Conservation (phyloP, 1,140 invertebrate species). For the Diploscapter pachys region DNA sequence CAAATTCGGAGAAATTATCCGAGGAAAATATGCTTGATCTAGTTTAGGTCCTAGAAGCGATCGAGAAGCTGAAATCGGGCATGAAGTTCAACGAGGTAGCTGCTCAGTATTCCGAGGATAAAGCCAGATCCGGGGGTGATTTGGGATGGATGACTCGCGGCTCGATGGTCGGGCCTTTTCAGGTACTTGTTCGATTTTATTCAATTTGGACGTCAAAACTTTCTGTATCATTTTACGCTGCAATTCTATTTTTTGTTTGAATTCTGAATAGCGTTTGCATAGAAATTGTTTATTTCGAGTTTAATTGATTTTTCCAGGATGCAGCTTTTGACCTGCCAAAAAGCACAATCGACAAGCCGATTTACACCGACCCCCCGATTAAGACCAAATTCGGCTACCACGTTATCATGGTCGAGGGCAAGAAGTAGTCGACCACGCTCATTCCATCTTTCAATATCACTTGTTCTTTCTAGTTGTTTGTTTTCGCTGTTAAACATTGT, state of each 20-base stretch:
- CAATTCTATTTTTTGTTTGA: not conserved
- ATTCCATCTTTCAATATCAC: not conserved
- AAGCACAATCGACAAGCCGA: constrained; percentile 79
- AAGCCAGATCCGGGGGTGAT: constrained; percentile 92
- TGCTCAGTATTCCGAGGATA: constrained; percentile 92
- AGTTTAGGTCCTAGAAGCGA: constrained; percentile 87
- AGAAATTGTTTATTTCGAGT: constrained; percentile 65
- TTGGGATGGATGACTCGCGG: constrained; percentile 97
- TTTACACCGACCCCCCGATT: constrained; percentile 94
- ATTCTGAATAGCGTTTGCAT: not conserved
- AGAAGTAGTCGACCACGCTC: constrained; percentile 73
- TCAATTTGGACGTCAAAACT: not conserved
- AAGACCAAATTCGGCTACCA: constrained; percentile 99
- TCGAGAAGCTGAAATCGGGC: constrained; percentile 94
- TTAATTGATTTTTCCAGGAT: constrained; percentile 77
- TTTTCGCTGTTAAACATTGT: not conserved
- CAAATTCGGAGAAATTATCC: too few species aligned
- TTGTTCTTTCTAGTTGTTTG: not conserved
- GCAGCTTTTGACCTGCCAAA: constrained; percentile 89
- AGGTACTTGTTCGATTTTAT: not conserved
- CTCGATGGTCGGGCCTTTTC: constrained; percentile 76
- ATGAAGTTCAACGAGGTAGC: constrained; percentile 97
- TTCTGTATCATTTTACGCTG: too few species aligned
- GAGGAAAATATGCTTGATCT: constrained; percentile 59
- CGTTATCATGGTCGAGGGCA: constrained; percentile 99